Evolutionary conservation across 2,113 vertebrate genomes (phyloP).

Genomic region (Gnathonemus echidnorhynchus): DNA sequence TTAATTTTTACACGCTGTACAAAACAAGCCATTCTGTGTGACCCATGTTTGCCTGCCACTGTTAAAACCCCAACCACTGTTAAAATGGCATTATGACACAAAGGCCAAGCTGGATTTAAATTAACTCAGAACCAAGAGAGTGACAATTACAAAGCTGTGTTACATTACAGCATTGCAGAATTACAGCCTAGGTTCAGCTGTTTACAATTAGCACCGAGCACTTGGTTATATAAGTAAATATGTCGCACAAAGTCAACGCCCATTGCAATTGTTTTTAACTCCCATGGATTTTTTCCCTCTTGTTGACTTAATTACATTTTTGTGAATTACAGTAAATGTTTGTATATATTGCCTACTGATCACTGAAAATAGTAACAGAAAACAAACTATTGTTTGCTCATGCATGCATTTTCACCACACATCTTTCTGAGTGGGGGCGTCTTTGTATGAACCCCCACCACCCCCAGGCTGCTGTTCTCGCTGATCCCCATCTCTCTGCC

Average conservation of each 20-base stretch:
- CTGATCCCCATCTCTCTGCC: not conserved
- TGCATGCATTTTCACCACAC: not conserved
- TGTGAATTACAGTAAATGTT: not conserved
- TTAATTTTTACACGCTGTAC: not conserved
- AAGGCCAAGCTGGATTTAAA: not conserved
- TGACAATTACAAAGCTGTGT: not conserved
- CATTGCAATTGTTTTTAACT: not conserved
- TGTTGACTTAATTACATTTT: not conserved
- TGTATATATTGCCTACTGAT: not conserved
- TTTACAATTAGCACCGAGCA: not conserved
- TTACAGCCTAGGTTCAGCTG: not conserved
- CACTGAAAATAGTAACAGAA: not conserved
- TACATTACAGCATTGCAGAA: not conserved
- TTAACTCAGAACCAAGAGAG: not conserved
- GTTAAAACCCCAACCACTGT: not conserved
- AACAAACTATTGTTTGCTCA: not conserved
- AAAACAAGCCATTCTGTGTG: not conserved
- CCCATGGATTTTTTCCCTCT: not conserved
- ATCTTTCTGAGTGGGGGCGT: not conserved
- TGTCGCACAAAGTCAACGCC: not conserved
- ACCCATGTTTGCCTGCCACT: not conserved
- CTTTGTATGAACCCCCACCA: not conserved
- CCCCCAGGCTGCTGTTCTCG: conserved; percentile 10
- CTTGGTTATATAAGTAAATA: not conserved
- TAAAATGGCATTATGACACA: not conserved